phyloP scores from a whole-genome alignment of 2,888 invertebrate genomes.

The Catotricha subobsoleta region DNA sequence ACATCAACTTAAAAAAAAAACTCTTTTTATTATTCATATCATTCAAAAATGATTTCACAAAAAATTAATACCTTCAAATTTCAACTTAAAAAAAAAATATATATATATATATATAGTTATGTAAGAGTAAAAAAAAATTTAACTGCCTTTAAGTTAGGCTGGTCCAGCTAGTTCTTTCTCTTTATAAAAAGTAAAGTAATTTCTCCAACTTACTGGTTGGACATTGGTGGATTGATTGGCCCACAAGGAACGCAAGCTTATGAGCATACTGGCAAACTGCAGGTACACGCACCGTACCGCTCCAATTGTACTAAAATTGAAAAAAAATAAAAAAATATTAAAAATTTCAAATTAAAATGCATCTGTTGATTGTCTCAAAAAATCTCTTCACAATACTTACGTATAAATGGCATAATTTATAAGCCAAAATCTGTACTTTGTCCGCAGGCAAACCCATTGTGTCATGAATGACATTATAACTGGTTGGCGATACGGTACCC shows the following conservation, averaged over 20 bases:
- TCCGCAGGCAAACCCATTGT: conserved; percentile 49
- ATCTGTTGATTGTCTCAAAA: too few species aligned
- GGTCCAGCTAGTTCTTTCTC: conserved; percentile 37
- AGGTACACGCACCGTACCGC: conserved; percentile 67
- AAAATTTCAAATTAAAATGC: too few species aligned
- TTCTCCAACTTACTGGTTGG: conserved; percentile 43
- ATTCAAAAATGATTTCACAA: too few species aligned
- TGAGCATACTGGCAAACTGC: conserved; percentile 91
- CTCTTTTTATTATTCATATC: too few species aligned
- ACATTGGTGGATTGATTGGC: conserved; percentile 66
- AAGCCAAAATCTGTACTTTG: conserved; percentile 62
- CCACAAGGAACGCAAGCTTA: conserved; percentile 75
- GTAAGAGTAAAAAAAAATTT: too few species aligned
- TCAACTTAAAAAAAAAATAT: too few species aligned
- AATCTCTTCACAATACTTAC: too few species aligned
- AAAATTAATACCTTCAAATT: too few species aligned
- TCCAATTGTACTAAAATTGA: conserved; percentile 88
- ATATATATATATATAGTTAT: too few species aligned
- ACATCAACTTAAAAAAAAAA: too few species aligned
- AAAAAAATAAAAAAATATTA: conserved; percentile 72
- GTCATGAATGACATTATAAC: conserved; percentile 73
- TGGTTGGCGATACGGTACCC: conserved; percentile 82
- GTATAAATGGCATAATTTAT: conserved; percentile 76
- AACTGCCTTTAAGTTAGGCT: too few species aligned
- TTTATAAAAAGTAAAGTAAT: conserved; percentile 39